Conservation (phyloP, 2,113 vertebrate genomes). For the Plecturocebus donacophilus region DNA sequence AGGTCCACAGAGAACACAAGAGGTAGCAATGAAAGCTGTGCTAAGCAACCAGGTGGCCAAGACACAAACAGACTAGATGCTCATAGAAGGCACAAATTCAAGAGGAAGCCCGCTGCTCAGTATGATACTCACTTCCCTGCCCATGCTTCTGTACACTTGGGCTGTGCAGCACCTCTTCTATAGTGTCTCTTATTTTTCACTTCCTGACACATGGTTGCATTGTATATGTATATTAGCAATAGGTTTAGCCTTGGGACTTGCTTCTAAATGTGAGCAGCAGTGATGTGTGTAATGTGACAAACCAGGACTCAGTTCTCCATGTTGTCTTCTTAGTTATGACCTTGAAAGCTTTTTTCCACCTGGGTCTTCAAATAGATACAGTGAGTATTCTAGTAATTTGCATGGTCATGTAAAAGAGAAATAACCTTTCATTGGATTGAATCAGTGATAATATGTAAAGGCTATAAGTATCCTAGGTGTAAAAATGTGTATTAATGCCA, state of each 20-base stretch:
- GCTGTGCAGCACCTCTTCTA: neutral
- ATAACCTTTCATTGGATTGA: neutral
- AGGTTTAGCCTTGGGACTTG: neutral
- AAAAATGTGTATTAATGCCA: neutral
- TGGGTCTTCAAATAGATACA: neutral
- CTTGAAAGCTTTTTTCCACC: neutral
- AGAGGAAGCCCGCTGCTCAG: neutral
- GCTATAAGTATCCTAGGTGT: neutral
- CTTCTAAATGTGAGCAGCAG: neutral
- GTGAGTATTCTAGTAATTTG: neutral
- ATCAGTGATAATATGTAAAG: neutral
- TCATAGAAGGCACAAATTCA: neutral
- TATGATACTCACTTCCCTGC: fast-evolving
- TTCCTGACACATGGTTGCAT: neutral
- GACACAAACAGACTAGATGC: neutral
- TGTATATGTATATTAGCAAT: neutral
- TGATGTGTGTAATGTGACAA: neutral
- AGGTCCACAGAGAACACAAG: too few relatives aligned
- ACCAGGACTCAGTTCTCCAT: neutral
- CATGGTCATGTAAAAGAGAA: neutral
- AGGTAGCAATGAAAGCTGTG: neutral
- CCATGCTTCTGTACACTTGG: fast-evolving
- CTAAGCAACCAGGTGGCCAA: neutral
- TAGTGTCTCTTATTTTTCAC: neutral
- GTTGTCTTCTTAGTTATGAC: neutral